Base-by-base conservation (phyloP, 37 sponge, comb jelly and placozoan genomes). In the Diacarnus erythraeanus region DNA sequence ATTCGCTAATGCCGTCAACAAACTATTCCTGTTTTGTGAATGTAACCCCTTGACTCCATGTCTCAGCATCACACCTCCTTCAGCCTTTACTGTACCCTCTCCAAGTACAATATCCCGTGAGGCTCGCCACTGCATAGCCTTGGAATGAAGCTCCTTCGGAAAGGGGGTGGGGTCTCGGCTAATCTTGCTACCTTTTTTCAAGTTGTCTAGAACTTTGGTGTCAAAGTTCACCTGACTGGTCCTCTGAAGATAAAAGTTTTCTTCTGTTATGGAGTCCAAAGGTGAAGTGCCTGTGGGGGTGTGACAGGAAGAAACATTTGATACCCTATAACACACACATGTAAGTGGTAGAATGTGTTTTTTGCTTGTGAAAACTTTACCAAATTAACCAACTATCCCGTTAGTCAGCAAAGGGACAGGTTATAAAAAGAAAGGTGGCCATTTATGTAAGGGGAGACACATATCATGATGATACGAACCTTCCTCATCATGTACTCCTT, bases 111-210 rank as follows among this genome's bases (percentile, higher is more conserved):
- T 74, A 12, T 81, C 88, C 56, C 82, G 67, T 1, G 77, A 22
- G 0, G 82, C 77, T n/a, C 82, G 65, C 82, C 88, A 81, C 37
- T 76, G 75, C 71, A 80, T 80, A 18, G 78, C 77, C 81, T 71
- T 87, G 64, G 22, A 30, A 64, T 87, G 88, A 0, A 87, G 82
- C 54, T 87, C 82, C 72, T 87, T 87, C 2, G 76, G 88, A 61
- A 67, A 80, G 37, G 88, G 82, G 60, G 81, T 87, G 71, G 69
- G 77, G 77, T 87, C 82, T 43, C 83, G 59, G 21, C 34, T 78
- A 10, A 86, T 17, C 74, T 86, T 84, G 61, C 68, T 83, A 10
- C 1, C 68, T 47, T 47, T 57, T 38, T 34, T 35, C n/a, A n/a
- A n/a, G n/a, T n/a, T n/a, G 34, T 84, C 84, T 34, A 25, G 59